Conservation (phyloP, 2,888 invertebrate genomes). For the Cataglyphis cursor region DNA sequence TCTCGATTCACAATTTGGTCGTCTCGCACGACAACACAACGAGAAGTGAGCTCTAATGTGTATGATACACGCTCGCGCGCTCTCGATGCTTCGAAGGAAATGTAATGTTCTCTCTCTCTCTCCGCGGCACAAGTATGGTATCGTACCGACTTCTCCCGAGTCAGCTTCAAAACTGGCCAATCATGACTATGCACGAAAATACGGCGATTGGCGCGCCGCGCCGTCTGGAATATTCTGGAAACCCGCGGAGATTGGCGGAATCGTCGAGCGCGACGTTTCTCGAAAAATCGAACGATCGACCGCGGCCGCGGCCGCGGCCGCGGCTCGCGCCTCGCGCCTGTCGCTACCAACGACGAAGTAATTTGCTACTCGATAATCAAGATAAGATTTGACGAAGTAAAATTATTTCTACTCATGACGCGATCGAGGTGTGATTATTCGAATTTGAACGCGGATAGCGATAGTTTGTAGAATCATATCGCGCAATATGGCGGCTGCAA, state of each 20-base stretch:
- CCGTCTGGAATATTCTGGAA: constrained; percentile 82
- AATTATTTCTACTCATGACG: not conserved
- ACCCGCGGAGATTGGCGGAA: constrained; percentile 56
- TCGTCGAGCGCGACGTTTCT: constrained; percentile 32
- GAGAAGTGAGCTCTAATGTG: not conserved
- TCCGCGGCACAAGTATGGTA: constrained; percentile 70
- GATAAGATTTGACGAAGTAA: not conserved
- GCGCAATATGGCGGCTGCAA: not conserved
- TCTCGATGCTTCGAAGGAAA: constrained; percentile 62
- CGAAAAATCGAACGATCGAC: constrained; percentile 58
- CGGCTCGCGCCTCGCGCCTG: not conserved
- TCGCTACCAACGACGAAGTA: not conserved
- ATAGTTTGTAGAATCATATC: not conserved
- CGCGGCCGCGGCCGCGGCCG: too few species aligned
- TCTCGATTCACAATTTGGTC: not conserved
- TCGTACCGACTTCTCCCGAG: constrained; percentile 78
- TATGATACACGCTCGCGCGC: constrained; percentile 39
- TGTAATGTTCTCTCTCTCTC: constrained; percentile 9
- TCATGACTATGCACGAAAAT: constrained; percentile 69
- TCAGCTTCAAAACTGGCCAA: constrained; percentile 78
- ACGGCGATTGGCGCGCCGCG: constrained; percentile 67
- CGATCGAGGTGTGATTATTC: not conserved
- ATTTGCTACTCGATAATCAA: not conserved
- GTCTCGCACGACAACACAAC: not conserved
- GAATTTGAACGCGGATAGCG: not conserved